Conservation (phyloP, 2,113 vertebrate genomes). For the Lates calcarifer region DNA sequence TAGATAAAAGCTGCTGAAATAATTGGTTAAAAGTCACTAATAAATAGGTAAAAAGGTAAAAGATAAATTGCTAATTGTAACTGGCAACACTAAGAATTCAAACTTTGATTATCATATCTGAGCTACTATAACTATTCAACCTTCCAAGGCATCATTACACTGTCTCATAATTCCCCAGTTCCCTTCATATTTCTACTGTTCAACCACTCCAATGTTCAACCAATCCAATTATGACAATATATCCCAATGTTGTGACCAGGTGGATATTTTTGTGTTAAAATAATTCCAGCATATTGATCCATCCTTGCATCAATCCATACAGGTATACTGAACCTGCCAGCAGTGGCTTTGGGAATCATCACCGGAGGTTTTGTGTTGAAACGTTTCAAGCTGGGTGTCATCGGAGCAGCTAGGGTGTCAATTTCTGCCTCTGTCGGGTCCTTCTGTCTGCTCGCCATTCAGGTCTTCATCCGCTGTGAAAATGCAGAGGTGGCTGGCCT, state of each 20-base stretch:
- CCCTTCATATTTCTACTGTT: not conserved
- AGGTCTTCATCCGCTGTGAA: conserved; percentile 89
- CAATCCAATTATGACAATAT: not conserved
- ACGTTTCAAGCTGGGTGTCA: conserved; percentile 86
- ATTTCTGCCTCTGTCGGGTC: conserved; percentile 81
- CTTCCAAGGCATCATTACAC: not conserved
- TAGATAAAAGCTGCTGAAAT: no score
- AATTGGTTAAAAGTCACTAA: no score
- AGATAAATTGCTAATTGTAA: no score
- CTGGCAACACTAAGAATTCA: no score
- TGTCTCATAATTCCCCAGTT: not conserved
- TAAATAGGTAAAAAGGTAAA: no score
- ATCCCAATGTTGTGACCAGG: not conserved
- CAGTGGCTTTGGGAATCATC: conserved; percentile 94
- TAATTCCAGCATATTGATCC: not conserved
- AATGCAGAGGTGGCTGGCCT: conserved; percentile 91
- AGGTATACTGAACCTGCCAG: conserved; percentile 94
- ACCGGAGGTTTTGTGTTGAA: conserved; percentile 92
- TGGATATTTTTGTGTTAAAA: not conserved
- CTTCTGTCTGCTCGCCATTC: conserved; percentile 83
- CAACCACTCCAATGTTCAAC: not conserved
- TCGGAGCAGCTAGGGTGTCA: conserved; percentile 88
- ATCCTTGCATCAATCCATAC: conserved; percentile 3
- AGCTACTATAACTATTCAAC: not conserved
- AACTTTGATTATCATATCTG: not conserved